Conservation (phyloP, 2,888 invertebrate species). For the Ornithoptera priamus region DNA sequence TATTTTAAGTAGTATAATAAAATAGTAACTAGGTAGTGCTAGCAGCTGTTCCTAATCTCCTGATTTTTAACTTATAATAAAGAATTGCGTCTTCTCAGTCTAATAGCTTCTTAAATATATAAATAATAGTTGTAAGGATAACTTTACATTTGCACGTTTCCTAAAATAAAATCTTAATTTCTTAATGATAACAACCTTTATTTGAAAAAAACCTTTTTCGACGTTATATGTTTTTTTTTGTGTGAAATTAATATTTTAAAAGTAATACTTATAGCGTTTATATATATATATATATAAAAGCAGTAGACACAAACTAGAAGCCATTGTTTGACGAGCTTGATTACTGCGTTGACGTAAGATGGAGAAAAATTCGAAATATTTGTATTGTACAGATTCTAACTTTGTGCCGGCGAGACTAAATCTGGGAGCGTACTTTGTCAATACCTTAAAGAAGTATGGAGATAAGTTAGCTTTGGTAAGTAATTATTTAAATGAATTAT, state of each 20-base stretch:
- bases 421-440: constrained; percentile 54
- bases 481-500: constrained; percentile 15
- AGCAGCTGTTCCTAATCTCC: too few relatives aligned
- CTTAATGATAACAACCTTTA: background rate
- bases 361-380: constrained; percentile 55
- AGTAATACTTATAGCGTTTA: background rate
- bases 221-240: too few relatives aligned
- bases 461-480: constrained; percentile 52
- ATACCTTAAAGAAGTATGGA: constrained; percentile 40
- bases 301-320: background rate
- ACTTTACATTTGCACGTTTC: background rate
- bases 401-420: constrained; percentile 50
- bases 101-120: too few relatives aligned
- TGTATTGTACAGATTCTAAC: constrained; percentile 47
- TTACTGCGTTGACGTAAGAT: constrained; percentile 37
- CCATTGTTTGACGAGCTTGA: background rate
- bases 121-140: too few relatives aligned
- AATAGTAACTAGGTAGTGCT: too few relatives aligned
- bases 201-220: background rate
- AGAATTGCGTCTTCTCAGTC: too few relatives aligned
- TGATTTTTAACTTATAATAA: too few relatives aligned
- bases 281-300: background rate
- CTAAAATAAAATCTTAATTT: background rate
- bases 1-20: too few relatives aligned
- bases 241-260: background rate